Evolutionary conservation across 2,113 vertebrate species (phyloP).

Genomic region (Poeciliopsis retropinna): DNA sequence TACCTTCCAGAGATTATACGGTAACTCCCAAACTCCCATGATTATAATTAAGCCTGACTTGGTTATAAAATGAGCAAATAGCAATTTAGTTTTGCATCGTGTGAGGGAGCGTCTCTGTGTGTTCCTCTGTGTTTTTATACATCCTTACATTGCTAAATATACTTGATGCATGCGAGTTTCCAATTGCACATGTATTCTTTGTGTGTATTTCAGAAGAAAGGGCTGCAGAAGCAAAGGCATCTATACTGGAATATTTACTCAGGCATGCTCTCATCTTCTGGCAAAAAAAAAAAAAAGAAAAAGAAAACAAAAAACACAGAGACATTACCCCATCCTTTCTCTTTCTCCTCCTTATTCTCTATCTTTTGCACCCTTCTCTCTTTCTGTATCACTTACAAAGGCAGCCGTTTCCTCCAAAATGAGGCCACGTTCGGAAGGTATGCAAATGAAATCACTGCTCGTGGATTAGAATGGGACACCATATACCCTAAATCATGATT

Average conservation of each 20-base stretch:
- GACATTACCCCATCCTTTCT: conserved; percentile 78
- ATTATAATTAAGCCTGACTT: conserved; percentile 81
- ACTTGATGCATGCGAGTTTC: conserved; percentile 49
- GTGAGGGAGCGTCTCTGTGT: conserved; percentile 76
- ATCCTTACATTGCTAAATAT: conserved; percentile 55
- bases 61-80: conserved; percentile 79
- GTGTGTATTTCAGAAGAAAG: conserved; percentile 44
- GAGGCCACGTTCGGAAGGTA: conserved; percentile 96
- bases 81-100: conserved; percentile 78
- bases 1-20: conserved; percentile 80
- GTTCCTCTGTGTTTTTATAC: conserved; percentile 45
- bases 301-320: conserved; percentile 59
- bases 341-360: conserved; percentile 71
- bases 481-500: conserved; percentile 99
- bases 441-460: conserved; percentile 99
- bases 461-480: conserved; percentile 98
- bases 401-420: conserved; percentile 83
- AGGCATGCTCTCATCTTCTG: conserved; percentile 71
- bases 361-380: conserved; percentile 66
- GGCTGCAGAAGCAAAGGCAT: conserved; percentile 51
- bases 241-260: conserved; percentile 48
- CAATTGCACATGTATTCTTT: conserved; percentile 36
- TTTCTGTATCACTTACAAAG: conserved; percentile 86
- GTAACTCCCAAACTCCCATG: conserved; percentile 80
- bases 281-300: conserved; percentile 50